Percentiles rank a stretch among this genome's conserved stretches.
These are phyloP conservation scores for Ditylenchus dipsaci DNA, from an alignment of 1,140 invertebrate species.

Conservation along the genomic window DNA sequence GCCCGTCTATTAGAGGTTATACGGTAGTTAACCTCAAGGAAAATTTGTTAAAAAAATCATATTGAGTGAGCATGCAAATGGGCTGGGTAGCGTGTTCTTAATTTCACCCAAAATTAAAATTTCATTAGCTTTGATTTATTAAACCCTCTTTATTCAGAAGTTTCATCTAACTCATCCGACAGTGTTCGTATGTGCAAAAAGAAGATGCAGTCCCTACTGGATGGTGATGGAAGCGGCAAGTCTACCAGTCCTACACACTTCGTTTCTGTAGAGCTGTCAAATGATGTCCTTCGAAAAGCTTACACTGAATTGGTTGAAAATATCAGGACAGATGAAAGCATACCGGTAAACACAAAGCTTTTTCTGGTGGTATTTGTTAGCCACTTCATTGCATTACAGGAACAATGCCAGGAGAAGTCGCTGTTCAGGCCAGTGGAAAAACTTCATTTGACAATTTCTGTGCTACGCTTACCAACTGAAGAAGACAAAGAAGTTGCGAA, in stretches of 20 bases:
- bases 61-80: too few species aligned
- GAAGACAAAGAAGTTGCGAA: conserved; percentile 14
- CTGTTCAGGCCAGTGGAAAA: conserved; percentile 20
- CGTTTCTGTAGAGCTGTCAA: background rate
- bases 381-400: conserved; percentile 3
- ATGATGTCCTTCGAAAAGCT: background rate
- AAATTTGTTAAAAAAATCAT: too few species aligned
- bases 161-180: background rate
- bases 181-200: background rate
- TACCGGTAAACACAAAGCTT: background rate
- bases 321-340: background rate
- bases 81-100: too few species aligned
- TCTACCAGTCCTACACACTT: background rate
- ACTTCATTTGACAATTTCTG: conserved; percentile 27
- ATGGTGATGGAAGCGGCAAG: background rate
- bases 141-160: background rate
- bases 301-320: background rate
- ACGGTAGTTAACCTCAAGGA: too few species aligned
- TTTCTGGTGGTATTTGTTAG: background rate
- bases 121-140: too few species aligned
- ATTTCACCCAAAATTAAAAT: too few species aligned
- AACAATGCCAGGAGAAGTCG: conserved; percentile 13
- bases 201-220: background rate
- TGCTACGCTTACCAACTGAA: conserved; percentile 22
- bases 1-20: too few species aligned